Conservation (phyloP, 2,113 vertebrate species). For the Psilopsiagon aymara region DNA sequence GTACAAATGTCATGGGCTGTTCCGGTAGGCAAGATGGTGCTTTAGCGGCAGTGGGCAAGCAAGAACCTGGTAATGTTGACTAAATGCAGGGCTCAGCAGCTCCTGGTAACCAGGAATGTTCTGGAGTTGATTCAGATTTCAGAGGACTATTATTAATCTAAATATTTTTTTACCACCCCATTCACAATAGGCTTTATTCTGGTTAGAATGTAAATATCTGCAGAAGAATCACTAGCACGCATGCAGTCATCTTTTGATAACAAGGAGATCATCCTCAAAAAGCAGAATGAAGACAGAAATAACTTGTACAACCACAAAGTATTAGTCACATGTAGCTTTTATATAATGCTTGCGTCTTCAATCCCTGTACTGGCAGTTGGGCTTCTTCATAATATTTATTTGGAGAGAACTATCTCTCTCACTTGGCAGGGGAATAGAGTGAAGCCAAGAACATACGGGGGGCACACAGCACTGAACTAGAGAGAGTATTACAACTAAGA, state of each 20-base stretch:
- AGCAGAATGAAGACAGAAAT: conserved; percentile 64
- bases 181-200: conserved; percentile 5
- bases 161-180: not conserved
- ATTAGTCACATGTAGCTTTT: conserved; percentile 57
- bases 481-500: not conserved
- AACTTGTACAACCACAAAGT: conserved; percentile 39
- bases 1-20: not conserved
- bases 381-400: not conserved
- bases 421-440: not conserved
- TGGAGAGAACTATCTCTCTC: not conserved
- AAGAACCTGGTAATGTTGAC: not conserved
- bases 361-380: not conserved
- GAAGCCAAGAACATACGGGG: not conserved
- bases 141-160: not conserved
- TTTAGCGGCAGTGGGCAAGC: not conserved
- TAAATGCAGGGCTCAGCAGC: not conserved
- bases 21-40: not conserved
- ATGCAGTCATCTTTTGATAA: conserved; percentile 36
- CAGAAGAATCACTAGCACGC: not conserved
- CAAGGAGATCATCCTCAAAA: conserved; percentile 21
- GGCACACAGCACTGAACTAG: not conserved
- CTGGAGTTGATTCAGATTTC: conserved; percentile 7
- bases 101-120: conserved; percentile 13
- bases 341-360: conserved; percentile 58
- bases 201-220: not conserved